Evolutionary conservation across 2,797 vertebrate genomes (phyloP), one percentile per base, ranked within the genome.

Genomic region (Pampus argenteus): DNA sequence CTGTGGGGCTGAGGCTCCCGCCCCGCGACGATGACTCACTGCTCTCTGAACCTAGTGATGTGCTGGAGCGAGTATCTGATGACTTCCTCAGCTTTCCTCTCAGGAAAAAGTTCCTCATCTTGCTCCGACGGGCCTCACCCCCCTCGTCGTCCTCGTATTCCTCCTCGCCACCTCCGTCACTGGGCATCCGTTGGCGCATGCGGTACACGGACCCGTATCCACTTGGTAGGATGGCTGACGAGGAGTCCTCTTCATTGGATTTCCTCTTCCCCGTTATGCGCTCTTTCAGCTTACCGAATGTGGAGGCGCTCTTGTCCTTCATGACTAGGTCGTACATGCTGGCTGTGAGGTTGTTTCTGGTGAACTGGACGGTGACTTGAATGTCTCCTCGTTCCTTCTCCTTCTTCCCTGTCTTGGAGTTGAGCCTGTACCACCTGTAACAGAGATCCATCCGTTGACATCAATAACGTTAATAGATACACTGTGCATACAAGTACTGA

Each of bases 271-370:
- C 97, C 26, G 90, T 96, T 83, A 99, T 93, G 76, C 97, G 98
- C 90, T 99, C 97, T 79, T 96, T 97, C 66, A 99, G 93, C 87
- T 96, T 97, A 54, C 94, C 93, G 13, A 99, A 97, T 64, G 98
- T 95, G 0, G 97, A 98, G 48, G 93, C 90, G 0, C 95, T 87
- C 83, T 98, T 99, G 86, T 99, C 98, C 88, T 98, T 98, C 82
- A 96, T 80, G 22, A 97, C 98, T 2, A 99, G 95, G 94, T 99
- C 97, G 0, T 98, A 99, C 98, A 99, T 99, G 93, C 98, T 99
- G 91, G 98, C 98, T 0, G 98, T 98, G 70, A 99, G 85, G 91
- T 92, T 98, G 95, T 97, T 95, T 5, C 97, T 91, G 0, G 95
- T 98, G 86, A 99, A 99, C 92, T 96, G 96, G 64, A 99, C 91